Evolutionary conservation across 2,113 vertebrate species (phyloP), one percentile per base, ranked within the genome.

Genomic region (Silurus meridionalis): DNA sequence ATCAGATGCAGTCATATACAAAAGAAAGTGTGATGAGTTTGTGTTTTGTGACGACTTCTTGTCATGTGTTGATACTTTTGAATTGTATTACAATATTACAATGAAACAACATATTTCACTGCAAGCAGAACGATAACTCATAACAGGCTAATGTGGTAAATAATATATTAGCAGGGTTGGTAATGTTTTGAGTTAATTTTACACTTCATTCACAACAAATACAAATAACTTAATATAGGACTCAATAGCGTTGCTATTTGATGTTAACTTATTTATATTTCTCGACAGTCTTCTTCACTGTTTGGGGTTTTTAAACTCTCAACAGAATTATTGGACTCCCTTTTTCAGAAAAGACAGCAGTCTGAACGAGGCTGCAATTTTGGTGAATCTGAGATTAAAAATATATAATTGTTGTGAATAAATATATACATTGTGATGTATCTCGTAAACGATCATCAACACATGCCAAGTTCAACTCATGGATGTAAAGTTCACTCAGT

Each of bases 401-500:
- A 25, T 37, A 37, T 37, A 37, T 37, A 37, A 37, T 37, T 37
- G 37, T 37, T 37, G 2, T 37, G 37, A 37, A 57, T 11, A 78
- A 3, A n/a, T 28, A 28, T 53, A 8, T 69, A 83, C 46, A 72
- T 7, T 28, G 81, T 57, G 52, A 66, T 23, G 28, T 7, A 83
- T 67, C 63, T 2, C 50, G 5, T 1, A 25, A 52, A 2, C 48
- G 46, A 66, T n/a, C 1, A 52, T 64, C 80, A 50, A 61, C 46
- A 82, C 80, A 64, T 25, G 61, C 80, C 60, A 9, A 11, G 81
- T 10, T n/a, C 8, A 52, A 66, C 50, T 52, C 23, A 0, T 7
- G 23, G 28, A 25, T 69, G 23, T 92, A 92, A 92, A 88, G 86
- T 77, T 83, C 90, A 87, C 91, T 93, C 88, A 88, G 91, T 91